Evolutionary conservation across 64 coral and sea anemone genomes (phyloP).

Genomic region (Montipora efflorescens): DNA sequence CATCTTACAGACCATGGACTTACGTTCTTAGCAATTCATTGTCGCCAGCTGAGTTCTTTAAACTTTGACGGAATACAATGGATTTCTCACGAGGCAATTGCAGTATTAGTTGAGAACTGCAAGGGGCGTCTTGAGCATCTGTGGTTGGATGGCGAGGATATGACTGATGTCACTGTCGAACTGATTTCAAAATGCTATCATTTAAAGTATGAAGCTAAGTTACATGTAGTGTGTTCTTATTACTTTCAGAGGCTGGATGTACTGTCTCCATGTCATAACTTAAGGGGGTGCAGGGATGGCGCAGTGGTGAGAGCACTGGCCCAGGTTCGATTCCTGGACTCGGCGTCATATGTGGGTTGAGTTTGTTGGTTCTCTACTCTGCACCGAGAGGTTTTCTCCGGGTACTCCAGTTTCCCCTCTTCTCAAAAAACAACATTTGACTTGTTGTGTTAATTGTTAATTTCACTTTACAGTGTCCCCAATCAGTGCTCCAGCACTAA

Average conservation of each 20-base stretch:
- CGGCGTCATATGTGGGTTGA: too few species aligned
- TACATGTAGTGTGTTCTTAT: neutral
- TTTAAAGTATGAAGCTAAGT: conserved; percentile 64
- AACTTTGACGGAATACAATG: conserved; percentile 98
- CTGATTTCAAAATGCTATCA: conserved; percentile 76
- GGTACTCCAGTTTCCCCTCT: too few species aligned
- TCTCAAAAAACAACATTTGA: too few species aligned
- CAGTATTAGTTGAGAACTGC: conserved; percentile 72
- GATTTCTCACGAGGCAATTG: conserved; percentile 87
- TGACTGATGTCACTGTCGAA: conserved; percentile 78
- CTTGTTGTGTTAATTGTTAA: too few species aligned
- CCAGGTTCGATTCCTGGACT: too few species aligned
- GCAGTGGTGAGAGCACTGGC: too few species aligned
- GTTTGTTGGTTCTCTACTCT: too few species aligned
- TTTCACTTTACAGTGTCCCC: too few species aligned
- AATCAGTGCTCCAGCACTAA: too few species aligned
- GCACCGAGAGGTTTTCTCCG: too few species aligned
- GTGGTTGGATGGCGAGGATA: conserved; percentile 94
- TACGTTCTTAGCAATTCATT: conserved; percentile 50
- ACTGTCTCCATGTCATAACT: too few species aligned
- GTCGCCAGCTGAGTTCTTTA: conserved; percentile 50
- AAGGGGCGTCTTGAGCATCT: conserved; percentile 63
- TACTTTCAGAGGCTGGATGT: neutral
- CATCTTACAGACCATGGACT: conserved; percentile 78
- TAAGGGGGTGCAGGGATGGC: too few species aligned